Percentiles rank a stretch among this genome's conserved stretches.
Conservation (phyloP, 2,888 invertebrate species). For the Netelia virgata region DNA sequence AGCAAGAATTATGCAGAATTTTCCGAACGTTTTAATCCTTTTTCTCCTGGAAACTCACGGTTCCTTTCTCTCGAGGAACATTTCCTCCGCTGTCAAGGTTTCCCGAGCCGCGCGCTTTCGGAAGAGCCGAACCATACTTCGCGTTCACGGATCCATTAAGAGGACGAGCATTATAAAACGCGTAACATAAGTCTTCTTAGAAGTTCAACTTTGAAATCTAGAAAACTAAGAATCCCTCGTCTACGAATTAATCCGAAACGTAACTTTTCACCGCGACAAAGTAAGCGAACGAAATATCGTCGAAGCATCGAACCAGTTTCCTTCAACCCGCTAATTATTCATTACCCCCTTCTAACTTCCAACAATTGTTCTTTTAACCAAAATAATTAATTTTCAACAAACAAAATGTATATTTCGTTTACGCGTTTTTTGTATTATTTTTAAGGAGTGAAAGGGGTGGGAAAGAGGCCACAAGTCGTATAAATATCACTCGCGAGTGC, state of each 20-base stretch:
- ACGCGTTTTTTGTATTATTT: too few species aligned
- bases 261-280: not conserved
- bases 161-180: not conserved
- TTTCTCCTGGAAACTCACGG: conserved; percentile 7
- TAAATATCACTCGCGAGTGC: conserved; percentile 44
- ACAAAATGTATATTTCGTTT: too few species aligned
- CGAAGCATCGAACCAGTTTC: too few species aligned
- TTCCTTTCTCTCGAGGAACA: conserved; percentile 11
- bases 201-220: not conserved
- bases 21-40: conserved; percentile 59
- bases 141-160: too few species aligned
- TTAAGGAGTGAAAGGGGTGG: not conserved
- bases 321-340: too few species aligned
- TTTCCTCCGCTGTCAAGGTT: not conserved
- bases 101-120: not conserved
- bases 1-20: conserved; percentile 57
- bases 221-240: not conserved
- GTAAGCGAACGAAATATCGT: not conserved
- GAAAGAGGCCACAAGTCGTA: conserved; percentile 41
- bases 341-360: too few species aligned
- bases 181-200: conserved; percentile 30
- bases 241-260: not conserved
- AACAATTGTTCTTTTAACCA: too few species aligned
- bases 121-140: not conserved
- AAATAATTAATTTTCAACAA: too few species aligned